phyloP scores from a whole-genome alignment of 2,113 vertebrate species.

The Puma concolor region DNA sequence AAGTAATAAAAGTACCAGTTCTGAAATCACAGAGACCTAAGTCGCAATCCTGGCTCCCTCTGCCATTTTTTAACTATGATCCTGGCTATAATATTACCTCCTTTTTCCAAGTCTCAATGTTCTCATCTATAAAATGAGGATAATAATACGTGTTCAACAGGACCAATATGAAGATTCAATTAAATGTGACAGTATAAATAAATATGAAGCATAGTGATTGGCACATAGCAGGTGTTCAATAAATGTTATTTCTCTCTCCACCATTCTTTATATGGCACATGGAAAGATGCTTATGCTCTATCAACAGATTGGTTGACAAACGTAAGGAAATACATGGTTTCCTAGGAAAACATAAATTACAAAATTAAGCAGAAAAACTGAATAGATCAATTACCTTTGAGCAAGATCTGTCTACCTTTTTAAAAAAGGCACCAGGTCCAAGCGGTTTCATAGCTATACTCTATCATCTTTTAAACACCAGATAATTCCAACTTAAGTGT shows the following conservation, averaged over 20 bases:
- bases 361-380: slow-evolving; percentile 20
- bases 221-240: not conserved
- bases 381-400: not conserved
- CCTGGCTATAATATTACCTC: not conserved
- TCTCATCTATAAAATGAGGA: slow-evolving; percentile 20
- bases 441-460: not conserved
- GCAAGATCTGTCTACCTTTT: not conserved
- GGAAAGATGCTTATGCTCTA: not conserved
- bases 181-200: slow-evolving; percentile 6
- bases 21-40: not conserved
- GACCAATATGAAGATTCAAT: not conserved
- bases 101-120: not conserved
- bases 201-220: not conserved
- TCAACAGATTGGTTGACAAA: slow-evolving; percentile 20
- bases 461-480: not conserved
- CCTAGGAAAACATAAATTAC: slow-evolving; percentile 35
- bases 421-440: not conserved
- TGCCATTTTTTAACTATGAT: not conserved
- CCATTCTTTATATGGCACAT: not conserved
- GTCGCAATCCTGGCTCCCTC: not conserved
- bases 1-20: not conserved
- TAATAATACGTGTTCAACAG: not conserved
- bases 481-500: not conserved
- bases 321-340: not conserved
- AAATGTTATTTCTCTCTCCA: not conserved